phyloP scores from a whole-genome alignment of 2,797 vertebrate genomes.

The Melanogrammus aeglefinus region DNA sequence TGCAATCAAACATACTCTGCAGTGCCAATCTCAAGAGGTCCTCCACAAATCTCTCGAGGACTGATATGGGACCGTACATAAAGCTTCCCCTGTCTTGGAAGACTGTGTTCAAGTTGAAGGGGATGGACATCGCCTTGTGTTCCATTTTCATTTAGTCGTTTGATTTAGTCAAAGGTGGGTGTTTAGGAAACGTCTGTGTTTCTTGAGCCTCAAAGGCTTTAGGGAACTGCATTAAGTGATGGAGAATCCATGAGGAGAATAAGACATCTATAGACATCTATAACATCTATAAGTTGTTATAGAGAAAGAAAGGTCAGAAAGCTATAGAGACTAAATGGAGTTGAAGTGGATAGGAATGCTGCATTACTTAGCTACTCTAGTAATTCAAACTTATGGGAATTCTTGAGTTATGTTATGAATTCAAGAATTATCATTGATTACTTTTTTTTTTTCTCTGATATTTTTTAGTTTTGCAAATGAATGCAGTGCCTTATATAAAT shows the following conservation, averaged over 20 bases:
- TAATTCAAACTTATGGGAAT: no score
- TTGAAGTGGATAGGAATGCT: background rate
- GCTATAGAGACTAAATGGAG: background rate
- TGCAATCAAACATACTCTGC: constrained; percentile 25
- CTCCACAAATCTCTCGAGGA: no score
- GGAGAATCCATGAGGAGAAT: background rate
- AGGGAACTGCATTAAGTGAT: background rate
- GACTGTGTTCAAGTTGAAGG: constrained; percentile 36
- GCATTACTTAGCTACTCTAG: no score
- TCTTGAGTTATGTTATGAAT: no score
- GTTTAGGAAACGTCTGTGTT: constrained; percentile 32
- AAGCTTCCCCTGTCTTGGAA: constrained; percentile 47
- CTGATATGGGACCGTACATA: constrained; percentile 23
- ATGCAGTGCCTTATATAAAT: no score
- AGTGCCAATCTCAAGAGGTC: constrained; percentile 30
- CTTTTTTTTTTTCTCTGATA: no score
- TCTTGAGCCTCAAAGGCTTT: constrained; percentile 34
- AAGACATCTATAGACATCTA: background rate
- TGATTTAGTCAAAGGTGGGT: constrained; percentile 55
- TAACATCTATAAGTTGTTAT: no score
- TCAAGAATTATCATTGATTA: no score
- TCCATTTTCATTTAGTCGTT: constrained; percentile 6
- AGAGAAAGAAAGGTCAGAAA: background rate
- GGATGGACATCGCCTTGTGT: constrained; percentile 42
- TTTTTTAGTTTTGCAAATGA: no score